Evolutionary conservation across 1,140 invertebrate species (phyloP).

Genomic region (Sycophaga agraensis): DNA sequence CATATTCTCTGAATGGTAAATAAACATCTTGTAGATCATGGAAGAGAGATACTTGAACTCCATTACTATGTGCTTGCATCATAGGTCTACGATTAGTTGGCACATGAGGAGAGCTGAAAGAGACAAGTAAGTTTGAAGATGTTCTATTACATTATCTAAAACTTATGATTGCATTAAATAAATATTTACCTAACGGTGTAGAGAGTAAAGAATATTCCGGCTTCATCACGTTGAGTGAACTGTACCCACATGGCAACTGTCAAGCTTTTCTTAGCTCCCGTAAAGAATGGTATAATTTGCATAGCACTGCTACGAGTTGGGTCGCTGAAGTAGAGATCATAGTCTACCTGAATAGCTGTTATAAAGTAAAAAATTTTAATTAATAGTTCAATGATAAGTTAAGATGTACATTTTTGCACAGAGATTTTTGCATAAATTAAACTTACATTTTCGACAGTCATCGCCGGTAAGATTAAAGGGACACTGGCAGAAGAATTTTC

Average conservation of each 20-base stretch:
- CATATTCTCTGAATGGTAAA: slow-evolving; percentile 85
- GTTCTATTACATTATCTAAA: not conserved
- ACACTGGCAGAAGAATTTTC: slow-evolving; percentile 92
- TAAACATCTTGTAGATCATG: slow-evolving; percentile 87
- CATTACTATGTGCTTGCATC: slow-evolving; percentile 86
- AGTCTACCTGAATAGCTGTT: slow-evolving; percentile 90
- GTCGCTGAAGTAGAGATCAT: slow-evolving; percentile 93
- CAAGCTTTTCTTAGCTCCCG: slow-evolving; percentile 73
- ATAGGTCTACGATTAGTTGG: slow-evolving; percentile 76
- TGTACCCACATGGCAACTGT: slow-evolving; percentile 96
- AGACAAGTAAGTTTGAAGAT: not conserved
- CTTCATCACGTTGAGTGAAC: slow-evolving; percentile 85
- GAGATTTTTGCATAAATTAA: not conserved
- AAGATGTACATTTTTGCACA: too few species aligned
- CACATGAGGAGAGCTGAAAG: slow-evolving; percentile 72
- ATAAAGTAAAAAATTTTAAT: slow-evolving; percentile 17
- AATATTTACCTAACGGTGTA: slow-evolving; percentile 81
- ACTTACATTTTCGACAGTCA: slow-evolving; percentile 90
- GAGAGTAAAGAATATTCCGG: slow-evolving; percentile 90
- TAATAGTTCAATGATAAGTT: too few species aligned
- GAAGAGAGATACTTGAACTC: slow-evolving; percentile 86
- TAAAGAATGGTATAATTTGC: slow-evolving; percentile 86
- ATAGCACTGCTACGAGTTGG: slow-evolving; percentile 83
- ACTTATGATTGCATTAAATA: too few species aligned
- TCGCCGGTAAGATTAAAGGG: slow-evolving; percentile 95